Percentiles rank a stretch among this genome's conserved stretches.
Conservation (phyloP, 2,113 vertebrate genomes). For the Tapirus terrestris region DNA sequence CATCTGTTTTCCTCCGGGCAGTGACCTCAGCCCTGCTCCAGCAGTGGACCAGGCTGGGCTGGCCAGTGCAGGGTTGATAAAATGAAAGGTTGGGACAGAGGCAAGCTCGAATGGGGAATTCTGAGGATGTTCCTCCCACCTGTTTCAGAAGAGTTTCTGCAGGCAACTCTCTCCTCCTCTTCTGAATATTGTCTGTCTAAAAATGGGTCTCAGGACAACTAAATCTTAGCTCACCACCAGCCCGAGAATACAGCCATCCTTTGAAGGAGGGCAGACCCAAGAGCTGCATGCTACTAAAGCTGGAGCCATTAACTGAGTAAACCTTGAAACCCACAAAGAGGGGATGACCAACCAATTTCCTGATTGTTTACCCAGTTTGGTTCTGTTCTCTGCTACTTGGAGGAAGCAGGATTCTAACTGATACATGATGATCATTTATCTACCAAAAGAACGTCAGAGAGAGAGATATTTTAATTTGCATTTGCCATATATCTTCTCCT, state of each 20-base stretch:
- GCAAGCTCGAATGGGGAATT: neutral
- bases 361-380: neutral
- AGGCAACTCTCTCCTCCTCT: neutral
- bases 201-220: neutral
- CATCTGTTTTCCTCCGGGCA: neutral
- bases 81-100: neutral
- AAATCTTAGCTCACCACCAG: neutral
- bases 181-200: neutral
- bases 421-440: neutral
- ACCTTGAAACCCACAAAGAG: neutral
- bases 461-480: neutral
- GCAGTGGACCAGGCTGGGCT: accelerated
- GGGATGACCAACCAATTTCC: neutral
- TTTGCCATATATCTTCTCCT: neutral
- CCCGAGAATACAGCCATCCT: neutral
- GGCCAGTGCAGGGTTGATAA: accelerated
- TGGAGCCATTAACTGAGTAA: too few species aligned
- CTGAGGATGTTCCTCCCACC: too few species aligned
- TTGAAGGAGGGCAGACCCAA: neutral
- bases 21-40: neutral
- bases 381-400: too few species aligned
- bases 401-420: too few species aligned
- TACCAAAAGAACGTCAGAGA: too few species aligned
- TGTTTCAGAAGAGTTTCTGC: neutral
- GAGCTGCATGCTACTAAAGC: accelerated